These are phyloP conservation scores for Helicolenus hilgendorfi DNA, from an alignment of 2,797 vertebrate genomes.

Conservation along the genomic window DNA sequence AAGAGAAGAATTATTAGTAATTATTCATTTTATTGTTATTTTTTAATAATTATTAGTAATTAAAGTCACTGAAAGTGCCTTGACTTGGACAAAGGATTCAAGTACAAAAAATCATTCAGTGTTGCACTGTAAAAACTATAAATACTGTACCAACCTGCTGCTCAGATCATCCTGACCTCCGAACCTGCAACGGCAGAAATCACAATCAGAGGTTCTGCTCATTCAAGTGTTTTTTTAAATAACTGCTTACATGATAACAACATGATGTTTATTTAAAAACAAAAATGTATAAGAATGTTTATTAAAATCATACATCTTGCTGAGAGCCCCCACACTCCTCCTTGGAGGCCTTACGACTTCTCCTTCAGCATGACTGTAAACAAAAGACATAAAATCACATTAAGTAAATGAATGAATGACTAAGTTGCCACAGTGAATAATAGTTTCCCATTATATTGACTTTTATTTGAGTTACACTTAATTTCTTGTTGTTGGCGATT, in stretches of 20 bases:
- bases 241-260: not conserved
- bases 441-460: not conserved
- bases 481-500: too few species aligned
- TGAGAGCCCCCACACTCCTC: slow-evolving; percentile 71
- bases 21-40: too few species aligned
- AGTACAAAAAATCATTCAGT: not conserved
- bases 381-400: not conserved
- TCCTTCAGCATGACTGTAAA: slow-evolving; percentile 32
- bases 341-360: slow-evolving; percentile 15
- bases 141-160: slow-evolving; percentile 70
- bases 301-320: slow-evolving; percentile 74
- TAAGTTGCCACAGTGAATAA: not conserved
- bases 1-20: not conserved
- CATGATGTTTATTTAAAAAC: not conserved
- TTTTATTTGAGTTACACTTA: not conserved
- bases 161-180: slow-evolving; percentile 61
- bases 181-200: slow-evolving; percentile 77
- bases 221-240: not conserved
- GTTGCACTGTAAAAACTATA: not conserved
- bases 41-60: not conserved
- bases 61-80: not conserved
- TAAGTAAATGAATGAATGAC: not conserved
- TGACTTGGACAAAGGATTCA: not conserved
- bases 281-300: not conserved
- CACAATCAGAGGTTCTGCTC: not conserved